Evolutionary conservation across 2,888 invertebrate genomes (phyloP).

Genomic region (Amiota minor): DNA sequence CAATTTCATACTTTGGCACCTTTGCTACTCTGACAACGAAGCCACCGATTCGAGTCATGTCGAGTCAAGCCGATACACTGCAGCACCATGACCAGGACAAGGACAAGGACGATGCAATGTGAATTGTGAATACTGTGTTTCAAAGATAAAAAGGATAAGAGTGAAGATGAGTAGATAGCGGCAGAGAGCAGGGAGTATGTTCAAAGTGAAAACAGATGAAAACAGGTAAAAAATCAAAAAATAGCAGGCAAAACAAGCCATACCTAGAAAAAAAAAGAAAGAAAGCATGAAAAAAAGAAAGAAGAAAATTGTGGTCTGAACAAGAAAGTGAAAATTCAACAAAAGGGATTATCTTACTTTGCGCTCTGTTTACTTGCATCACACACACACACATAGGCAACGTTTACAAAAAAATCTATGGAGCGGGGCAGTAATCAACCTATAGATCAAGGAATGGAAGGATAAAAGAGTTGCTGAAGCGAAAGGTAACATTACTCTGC

Average conservation of each 20-base stretch:
- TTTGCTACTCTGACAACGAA: slow-evolving; percentile 23
- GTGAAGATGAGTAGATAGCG: background rate
- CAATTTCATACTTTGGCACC: slow-evolving; percentile 28
- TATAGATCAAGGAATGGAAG: too few species aligned
- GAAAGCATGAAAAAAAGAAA: slow-evolving; percentile 11
- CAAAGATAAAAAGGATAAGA: background rate
- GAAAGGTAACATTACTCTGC: slow-evolving; percentile 20
- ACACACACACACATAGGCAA: slow-evolving; percentile 17
- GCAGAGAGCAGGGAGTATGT: background rate
- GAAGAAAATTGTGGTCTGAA: background rate
- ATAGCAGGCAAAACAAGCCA: background rate
- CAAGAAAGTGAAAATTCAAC: slow-evolving; percentile 26
- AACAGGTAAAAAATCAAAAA: background rate
- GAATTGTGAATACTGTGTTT: background rate
- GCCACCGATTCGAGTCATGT: background rate
- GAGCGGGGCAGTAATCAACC: too few species aligned
- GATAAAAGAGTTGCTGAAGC: too few species aligned
- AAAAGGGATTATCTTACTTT: slow-evolving; percentile 29
- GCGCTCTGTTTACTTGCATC: slow-evolving; percentile 12
- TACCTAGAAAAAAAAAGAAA: background rate
- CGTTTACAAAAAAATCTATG: too few species aligned
- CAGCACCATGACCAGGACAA: background rate
- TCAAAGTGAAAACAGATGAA: background rate
- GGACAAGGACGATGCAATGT: background rate
- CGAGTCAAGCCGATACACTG: background rate